Evolutionary conservation across 2,797 vertebrate genomes (phyloP), one percentile per base, ranked within the genome.

Genomic region (Chaetophractus vellerosus): DNA sequence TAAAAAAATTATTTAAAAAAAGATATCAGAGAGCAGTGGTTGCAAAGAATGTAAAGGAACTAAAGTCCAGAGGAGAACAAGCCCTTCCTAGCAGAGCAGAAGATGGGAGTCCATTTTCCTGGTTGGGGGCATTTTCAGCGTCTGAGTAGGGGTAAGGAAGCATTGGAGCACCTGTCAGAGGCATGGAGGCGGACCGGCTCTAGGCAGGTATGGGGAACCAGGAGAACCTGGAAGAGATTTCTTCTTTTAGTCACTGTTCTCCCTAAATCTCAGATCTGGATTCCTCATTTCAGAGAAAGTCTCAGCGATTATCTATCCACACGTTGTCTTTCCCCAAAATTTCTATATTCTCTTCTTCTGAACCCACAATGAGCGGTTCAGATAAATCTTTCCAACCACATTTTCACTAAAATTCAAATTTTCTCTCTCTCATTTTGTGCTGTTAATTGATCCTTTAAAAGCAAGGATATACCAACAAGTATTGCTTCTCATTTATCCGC

Each of bases 131-230:
- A 31, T 4, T 1, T 1, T 23, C 26, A 18, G 11, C 23, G 15
- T 15, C 64, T 55, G 11, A 24, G 21, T 31, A 33, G 45, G 5
- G 3, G 0, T 4, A 3, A 6, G 2, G 3, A 16, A 52, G 50
- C 16, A n/a, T 1, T 41, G 4, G 48, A 5, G 48, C 3, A 21
- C 9, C 57, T 14, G 8, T 23, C 6, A 6, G 41, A 5, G 15
- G 18, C 12, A n/a, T 9, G 18, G n/a, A 88, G 33, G 24, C 24
- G 2, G 57, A 59, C 57, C 9, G n/a, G 26, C 21, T 26, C 18
- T n/a, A 18, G 31, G 26, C 0, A 7, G 0, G 0, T 2, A 59
- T 8, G 9, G 2, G 4, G 48, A 82, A 31, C 5, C 31, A 50
- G 61, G 33, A 21, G 74, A 8, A 50, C 5, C 4, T 2, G 1